Percentiles rank a stretch among this genome's conserved stretches.
These are phyloP conservation scores for Heterodera schachtii DNA, from an alignment of 1,140 invertebrate genomes.

Conservation along the genomic window DNA sequence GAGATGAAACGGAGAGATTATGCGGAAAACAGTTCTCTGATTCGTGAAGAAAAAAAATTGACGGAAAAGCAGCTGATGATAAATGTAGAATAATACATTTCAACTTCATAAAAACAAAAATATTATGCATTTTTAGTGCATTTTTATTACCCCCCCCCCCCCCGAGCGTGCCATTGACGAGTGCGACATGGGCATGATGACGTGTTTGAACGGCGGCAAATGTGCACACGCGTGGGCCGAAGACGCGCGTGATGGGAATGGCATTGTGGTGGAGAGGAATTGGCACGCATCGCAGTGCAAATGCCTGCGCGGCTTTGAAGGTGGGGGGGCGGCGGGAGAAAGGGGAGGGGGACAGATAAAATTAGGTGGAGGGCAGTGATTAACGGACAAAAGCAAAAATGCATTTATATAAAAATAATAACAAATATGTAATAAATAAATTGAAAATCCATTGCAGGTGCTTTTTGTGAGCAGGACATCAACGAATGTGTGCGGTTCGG, in stretches of 20 bases:
- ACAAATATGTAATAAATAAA: background rate
- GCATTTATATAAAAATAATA: too few species aligned
- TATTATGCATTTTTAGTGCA: too few species aligned
- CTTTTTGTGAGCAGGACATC: conserved; percentile 82
- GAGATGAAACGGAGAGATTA: too few species aligned
- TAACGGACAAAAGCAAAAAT: too few species aligned
- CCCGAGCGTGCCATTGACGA: conserved; percentile 28
- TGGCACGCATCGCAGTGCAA: conserved; percentile 27
- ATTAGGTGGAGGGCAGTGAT: too few species aligned
- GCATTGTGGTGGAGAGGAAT: conserved; percentile 59
- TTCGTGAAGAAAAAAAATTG: too few species aligned
- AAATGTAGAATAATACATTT: too few species aligned
- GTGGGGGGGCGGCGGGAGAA: conserved; percentile 2
- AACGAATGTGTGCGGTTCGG: conserved; percentile 84
- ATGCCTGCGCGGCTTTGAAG: conserved; percentile 27
- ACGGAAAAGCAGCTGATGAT: too few species aligned
- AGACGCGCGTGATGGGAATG: conserved; percentile 73
- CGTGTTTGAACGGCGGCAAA: conserved; percentile 83
- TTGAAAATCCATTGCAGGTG: conserved; percentile 68
- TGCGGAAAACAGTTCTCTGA: too few species aligned
- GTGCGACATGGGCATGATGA: conserved; percentile 71
- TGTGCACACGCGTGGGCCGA: conserved; percentile 83
- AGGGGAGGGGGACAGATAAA: too few species aligned
- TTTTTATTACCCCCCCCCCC: too few species aligned
- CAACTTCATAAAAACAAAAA: too few species aligned